phyloP scores from a whole-genome alignment of 2,797 vertebrate genomes.

The Helostoma temminkii region DNA sequence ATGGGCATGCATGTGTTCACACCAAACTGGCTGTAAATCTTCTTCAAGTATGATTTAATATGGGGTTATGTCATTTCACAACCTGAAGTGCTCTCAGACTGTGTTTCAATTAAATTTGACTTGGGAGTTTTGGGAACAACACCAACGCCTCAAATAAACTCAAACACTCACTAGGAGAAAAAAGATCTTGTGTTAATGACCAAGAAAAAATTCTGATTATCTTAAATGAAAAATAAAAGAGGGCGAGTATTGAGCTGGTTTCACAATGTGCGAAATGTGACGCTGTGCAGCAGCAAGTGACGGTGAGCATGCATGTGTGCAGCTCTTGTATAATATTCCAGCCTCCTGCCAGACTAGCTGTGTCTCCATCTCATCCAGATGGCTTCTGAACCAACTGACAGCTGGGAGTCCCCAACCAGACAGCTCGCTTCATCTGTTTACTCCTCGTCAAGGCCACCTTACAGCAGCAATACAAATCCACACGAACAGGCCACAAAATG shows the following conservation, averaged over 20 bases:
- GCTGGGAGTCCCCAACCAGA: slow-evolving; percentile 67
- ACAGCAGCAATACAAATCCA: slow-evolving; percentile 38
- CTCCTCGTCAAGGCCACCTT: slow-evolving; percentile 43
- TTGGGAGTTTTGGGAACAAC: neutral
- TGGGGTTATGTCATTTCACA: slow-evolving; percentile 27
- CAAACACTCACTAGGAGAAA: neutral
- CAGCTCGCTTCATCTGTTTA: slow-evolving; percentile 42
- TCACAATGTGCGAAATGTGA: slow-evolving; percentile 44
- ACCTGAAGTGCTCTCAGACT: slow-evolving; percentile 15
- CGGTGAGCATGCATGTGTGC: slow-evolving; percentile 39
- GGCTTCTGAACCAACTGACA: slow-evolving; percentile 70
- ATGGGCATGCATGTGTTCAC: neutral
- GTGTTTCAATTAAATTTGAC: neutral
- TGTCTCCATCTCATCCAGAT: slow-evolving; percentile 71
- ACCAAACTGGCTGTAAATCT: slow-evolving; percentile 8
- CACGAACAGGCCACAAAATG: slow-evolving; percentile 30
- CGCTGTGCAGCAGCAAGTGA: slow-evolving; percentile 19
- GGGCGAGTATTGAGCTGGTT: slow-evolving; percentile 3
- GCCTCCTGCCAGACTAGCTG: slow-evolving; percentile 62
- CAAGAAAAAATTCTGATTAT: slow-evolving; percentile 7
- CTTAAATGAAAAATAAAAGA: slow-evolving; percentile 6
- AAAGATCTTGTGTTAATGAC: slow-evolving; percentile 11
- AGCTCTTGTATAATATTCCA: slow-evolving; percentile 61
- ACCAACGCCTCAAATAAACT: slow-evolving; percentile 15
- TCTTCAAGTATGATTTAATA: slow-evolving; percentile 17